Evolutionary conservation across 2,888 invertebrate species (phyloP), one percentile per base, ranked within the genome.

Genomic region (Cephus pygmeus): DNA sequence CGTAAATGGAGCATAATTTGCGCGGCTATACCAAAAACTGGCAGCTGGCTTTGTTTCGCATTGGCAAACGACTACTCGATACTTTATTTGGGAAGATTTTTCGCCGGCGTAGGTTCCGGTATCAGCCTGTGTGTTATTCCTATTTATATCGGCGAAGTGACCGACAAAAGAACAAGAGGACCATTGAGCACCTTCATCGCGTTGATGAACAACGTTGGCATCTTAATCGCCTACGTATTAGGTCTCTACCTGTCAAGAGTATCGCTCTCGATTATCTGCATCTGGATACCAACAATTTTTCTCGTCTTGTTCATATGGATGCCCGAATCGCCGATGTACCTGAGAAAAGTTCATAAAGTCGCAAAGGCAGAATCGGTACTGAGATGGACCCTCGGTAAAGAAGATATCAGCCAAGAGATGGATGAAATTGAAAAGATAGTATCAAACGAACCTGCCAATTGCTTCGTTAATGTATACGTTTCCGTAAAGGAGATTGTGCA

Each of bases 111-210:
- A 11, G 90, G 91, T 3, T 89, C 89, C 34, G 91, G 91, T 4
- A 88, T 91, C 3, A 90, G 90, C 3, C 90, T 90, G 75, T 84
- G 90, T 30, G 90, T 91, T 6, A 87, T 89, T 79, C 91, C 91
- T 0, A 90, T 91, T 88, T 91, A 91, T 77, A 83, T 91, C 11
- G 90, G 89, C 4, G 91, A 91, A 79, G 86, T 91, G 33, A 90
- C 88, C 77, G 89, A 87, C 71, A 91, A 91, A 79, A 85, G 87
- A 78, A 89, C 89, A 0, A 83, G 91, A 12, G 91, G 91, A 33
- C 88, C 90, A 1, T 79, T 91, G 73, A 88, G 90, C 69, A 78
- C 78, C 34, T 56, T 75, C 1, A 76, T 78, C 23, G 78, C 73
- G 3, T 34, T 78, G 11, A 75, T 78, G 78, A 78, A 75, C 31